Conservation (phyloP, 2,888 invertebrate species). For the Agriopis aurantiaria region DNA sequence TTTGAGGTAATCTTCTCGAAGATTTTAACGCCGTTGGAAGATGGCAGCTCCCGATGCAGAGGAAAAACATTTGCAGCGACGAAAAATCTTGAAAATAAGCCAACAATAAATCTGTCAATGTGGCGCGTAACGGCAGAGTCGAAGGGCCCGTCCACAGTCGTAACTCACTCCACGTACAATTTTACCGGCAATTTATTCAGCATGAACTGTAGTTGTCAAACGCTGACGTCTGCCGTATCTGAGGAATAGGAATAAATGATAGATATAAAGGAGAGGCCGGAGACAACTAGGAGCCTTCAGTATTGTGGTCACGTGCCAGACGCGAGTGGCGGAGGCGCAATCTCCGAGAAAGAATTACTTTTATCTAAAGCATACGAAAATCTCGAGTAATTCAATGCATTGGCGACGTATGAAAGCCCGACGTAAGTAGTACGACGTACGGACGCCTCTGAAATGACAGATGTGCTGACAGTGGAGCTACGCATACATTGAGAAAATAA, state of each 20-base stretch:
- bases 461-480: conserved; percentile 42
- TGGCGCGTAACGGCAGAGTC: conserved; percentile 65
- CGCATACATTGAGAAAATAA: conserved; percentile 37
- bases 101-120: conserved; percentile 73
- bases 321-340: conserved; percentile 76
- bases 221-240: conserved; percentile 80
- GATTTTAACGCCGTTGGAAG: conserved; percentile 46
- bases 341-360: conserved; percentile 84
- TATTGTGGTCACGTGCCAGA: conserved; percentile 81
- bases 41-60: conserved; percentile 50
- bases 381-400: conserved; percentile 82
- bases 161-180: conserved; percentile 80
- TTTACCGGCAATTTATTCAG: conserved; percentile 81
- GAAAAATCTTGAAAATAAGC: conserved; percentile 71
- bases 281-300: conserved; percentile 69
- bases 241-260: conserved; percentile 82
- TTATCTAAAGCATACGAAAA: conserved; percentile 79
- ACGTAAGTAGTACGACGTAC: conserved; percentile 6
- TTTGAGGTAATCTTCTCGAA: conserved; percentile 53
- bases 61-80: conserved; percentile 57
- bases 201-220: conserved; percentile 84
- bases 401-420: conserved; percentile 57
- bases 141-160: conserved; percentile 74
- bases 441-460: conserved; percentile 36
- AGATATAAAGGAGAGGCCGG: conserved; percentile 75